Percentiles rank a stretch among this genome's conserved stretches.
Conservation (phyloP, 2,888 invertebrate species). For the Zygothrica quintamaculata region DNA sequence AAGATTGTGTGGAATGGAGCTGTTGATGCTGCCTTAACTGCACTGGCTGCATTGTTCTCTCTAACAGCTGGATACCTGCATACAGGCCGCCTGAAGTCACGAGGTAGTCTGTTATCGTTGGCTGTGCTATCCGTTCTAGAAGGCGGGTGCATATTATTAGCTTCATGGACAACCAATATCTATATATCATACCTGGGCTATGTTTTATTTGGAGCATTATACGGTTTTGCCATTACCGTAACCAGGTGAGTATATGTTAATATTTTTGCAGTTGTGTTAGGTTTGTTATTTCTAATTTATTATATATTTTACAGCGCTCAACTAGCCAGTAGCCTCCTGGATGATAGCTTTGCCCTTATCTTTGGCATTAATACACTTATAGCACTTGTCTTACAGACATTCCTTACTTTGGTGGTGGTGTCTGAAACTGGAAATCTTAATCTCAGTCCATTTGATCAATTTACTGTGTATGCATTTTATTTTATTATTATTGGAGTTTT, state of each 20-base stretch:
- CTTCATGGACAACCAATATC: slow-evolving; percentile 87
- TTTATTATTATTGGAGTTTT: slow-evolving; percentile 78
- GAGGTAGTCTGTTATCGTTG: slow-evolving; percentile 85
- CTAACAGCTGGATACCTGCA: slow-evolving; percentile 85
- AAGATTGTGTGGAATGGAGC: slow-evolving; percentile 88
- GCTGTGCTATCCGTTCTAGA: slow-evolving; percentile 86
- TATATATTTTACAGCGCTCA: slow-evolving; percentile 88
- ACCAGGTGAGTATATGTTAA: slow-evolving; percentile 67
- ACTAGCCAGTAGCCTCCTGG: slow-evolving; percentile 91
- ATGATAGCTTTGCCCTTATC: slow-evolving; percentile 94
- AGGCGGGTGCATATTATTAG: slow-evolving; percentile 86
- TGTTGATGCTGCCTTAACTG: slow-evolving; percentile 91
- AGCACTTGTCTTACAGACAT: slow-evolving; percentile 91
- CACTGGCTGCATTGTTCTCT: slow-evolving; percentile 88
- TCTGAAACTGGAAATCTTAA: slow-evolving; percentile 76
- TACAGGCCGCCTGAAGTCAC: slow-evolving; percentile 77
- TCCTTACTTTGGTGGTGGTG: slow-evolving; percentile 87
- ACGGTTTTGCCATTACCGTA: slow-evolving; percentile 87
- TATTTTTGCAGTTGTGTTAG: neutral
- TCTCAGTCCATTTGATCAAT: slow-evolving; percentile 76
- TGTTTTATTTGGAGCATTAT: slow-evolving; percentile 90
- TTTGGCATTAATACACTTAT: slow-evolving; percentile 95
- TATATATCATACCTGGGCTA: slow-evolving; percentile 91
- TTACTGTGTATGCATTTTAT: slow-evolving; percentile 81
- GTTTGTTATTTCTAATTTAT: neutral